Evolutionary conservation across 2,113 vertebrate genomes (phyloP).

Genomic region (Sterna hirundo): DNA sequence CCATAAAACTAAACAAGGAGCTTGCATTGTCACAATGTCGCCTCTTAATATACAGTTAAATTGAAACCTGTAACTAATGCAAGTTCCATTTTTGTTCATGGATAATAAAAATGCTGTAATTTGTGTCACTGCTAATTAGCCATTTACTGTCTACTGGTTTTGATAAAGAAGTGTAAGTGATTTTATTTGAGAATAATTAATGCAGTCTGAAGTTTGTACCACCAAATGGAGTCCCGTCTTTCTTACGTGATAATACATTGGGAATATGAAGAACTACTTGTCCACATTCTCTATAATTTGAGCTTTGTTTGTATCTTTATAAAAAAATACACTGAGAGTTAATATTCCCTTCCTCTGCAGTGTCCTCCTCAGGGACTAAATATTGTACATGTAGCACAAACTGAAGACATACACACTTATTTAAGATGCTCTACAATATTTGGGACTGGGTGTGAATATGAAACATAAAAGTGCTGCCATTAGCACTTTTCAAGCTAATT

Average conservation of each 20-base stretch:
- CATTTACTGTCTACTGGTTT: not conserved
- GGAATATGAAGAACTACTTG: not conserved
- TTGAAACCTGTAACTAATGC: not conserved
- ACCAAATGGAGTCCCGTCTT: not conserved
- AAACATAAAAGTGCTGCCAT: not conserved
- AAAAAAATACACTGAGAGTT: not conserved
- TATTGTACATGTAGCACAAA: not conserved
- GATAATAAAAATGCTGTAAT: not conserved
- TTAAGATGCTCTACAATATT: not conserved
- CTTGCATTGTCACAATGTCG: not conserved
- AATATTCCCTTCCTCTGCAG: not conserved
- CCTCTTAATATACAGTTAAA: not conserved
- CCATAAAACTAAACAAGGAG: not conserved
- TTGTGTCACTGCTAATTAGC: not conserved
- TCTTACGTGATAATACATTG: not conserved
- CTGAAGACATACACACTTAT: not conserved
- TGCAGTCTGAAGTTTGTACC: not conserved
- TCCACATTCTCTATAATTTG: not conserved
- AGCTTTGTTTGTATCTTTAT: not conserved
- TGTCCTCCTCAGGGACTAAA: not conserved
- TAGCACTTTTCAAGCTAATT: not conserved
- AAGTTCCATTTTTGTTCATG: not conserved
- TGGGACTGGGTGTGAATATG: not conserved
- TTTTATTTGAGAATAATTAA: not conserved
- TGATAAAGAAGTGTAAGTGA: not conserved